phyloP scores from a whole-genome alignment of 1,140 invertebrate species.

The Drosophila oshimai region DNA sequence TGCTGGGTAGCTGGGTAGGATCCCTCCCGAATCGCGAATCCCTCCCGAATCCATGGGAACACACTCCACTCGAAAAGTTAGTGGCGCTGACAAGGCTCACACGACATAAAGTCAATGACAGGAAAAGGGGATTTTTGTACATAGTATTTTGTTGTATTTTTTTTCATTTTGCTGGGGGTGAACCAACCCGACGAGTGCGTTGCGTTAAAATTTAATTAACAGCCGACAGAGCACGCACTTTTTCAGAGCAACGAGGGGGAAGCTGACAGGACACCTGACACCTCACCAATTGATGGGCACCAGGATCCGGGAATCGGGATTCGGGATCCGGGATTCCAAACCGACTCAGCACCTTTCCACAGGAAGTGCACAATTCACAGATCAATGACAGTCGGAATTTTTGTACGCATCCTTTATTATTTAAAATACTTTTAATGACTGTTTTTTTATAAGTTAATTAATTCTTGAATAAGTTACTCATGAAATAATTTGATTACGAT shows the following conservation, averaged over 20 bases:
- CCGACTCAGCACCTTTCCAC: background rate
- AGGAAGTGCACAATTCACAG: background rate
- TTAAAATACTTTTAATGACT: too few species aligned
- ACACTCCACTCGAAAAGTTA: constrained; percentile 66
- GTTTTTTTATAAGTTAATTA: too few species aligned
- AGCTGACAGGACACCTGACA: constrained; percentile 1
- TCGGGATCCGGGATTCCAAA: too few species aligned
- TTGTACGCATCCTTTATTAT: too few species aligned
- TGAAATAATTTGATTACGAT: too few species aligned
- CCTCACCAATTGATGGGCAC: constrained; percentile 13
- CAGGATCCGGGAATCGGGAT: too few species aligned
- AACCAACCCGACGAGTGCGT: constrained; percentile 41
- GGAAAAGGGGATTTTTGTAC: too few species aligned
- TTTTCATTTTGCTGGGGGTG: background rate
- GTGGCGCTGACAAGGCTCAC: constrained; percentile 42
- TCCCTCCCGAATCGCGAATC: constrained; percentile 30
- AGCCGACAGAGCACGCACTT: constrained; percentile 34
- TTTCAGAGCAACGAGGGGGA: background rate
- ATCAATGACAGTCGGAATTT: too few species aligned
- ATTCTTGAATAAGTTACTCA: too few species aligned
- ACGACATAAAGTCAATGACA: constrained; percentile 61
- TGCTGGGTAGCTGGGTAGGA: constrained; percentile 18
- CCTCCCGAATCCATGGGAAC: constrained; percentile 24
- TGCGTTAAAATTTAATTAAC: constrained; percentile 70
- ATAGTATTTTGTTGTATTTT: constrained; percentile 2